These are phyloP conservation scores for Drosophila neutralis DNA, from an alignment of 2,888 invertebrate genomes.

Conservation along the genomic window DNA sequence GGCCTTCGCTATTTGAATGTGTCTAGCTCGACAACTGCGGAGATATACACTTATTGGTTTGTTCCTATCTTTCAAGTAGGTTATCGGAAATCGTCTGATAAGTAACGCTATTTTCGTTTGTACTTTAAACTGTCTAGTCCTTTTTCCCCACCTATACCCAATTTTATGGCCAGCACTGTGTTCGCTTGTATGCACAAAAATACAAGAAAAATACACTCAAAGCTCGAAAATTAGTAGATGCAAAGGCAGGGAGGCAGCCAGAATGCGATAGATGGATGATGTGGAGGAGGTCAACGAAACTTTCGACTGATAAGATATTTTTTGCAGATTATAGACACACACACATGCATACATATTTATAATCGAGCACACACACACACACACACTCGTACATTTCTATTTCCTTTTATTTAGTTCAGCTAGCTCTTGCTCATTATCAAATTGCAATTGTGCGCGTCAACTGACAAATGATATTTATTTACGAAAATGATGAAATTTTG, in stretches of 20 bases:
- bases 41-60: background rate
- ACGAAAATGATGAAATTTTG: constrained; percentile 11
- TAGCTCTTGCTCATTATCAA: constrained; percentile 14
- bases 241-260: constrained; percentile 24
- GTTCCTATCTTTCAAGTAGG: constrained; percentile 11
- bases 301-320: constrained; percentile 57
- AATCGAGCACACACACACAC: constrained; percentile 30
- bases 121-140: constrained; percentile 1
- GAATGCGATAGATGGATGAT: constrained; percentile 32
- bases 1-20: constrained; percentile 3
- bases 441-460: constrained; percentile 4
- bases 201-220: background rate
- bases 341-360: constrained; percentile 7
- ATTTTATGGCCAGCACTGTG: background rate
- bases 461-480: constrained; percentile 1
- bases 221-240: constrained; percentile 24
- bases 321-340: constrained; percentile 45
- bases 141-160: background rate
- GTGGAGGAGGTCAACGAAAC: constrained; percentile 61
- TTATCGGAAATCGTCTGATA: constrained; percentile 10
- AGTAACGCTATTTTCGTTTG: constrained; percentile 8
- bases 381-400: constrained; percentile 11
- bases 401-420: constrained; percentile 14
- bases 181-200: background rate
- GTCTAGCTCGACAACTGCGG: background rate